phyloP scores from a whole-genome alignment of 2,797 vertebrate genomes.

The Xenopus petersii region DNA sequence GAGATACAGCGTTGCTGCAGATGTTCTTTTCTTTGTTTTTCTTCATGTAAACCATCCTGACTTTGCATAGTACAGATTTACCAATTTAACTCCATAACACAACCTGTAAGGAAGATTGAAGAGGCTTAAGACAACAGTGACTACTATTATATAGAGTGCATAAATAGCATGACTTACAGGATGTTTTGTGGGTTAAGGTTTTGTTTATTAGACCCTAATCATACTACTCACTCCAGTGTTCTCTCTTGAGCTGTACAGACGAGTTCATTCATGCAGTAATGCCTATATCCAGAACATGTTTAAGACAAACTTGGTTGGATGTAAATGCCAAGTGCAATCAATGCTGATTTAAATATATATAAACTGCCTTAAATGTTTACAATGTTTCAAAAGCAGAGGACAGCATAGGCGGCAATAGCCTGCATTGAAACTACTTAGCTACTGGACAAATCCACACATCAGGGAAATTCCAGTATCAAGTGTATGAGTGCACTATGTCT shows the following conservation, averaged over 20 bases:
- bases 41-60: background rate
- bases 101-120: background rate
- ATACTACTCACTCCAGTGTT: background rate
- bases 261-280: background rate
- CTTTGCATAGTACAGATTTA: background rate
- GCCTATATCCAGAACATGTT: slow-evolving; percentile 52
- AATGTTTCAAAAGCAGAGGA: slow-evolving; percentile 52
- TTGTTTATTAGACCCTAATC: background rate
- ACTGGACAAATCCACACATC: background rate
- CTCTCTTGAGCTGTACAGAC: background rate
- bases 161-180: background rate
- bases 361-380: slow-evolving; percentile 79
- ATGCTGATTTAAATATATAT: slow-evolving; percentile 54
- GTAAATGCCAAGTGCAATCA: slow-evolving; percentile 69
- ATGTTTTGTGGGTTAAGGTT: slow-evolving; percentile 1
- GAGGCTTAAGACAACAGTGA: background rate
- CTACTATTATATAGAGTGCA: background rate
- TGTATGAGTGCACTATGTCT: background rate
- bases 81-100: background rate
- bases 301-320: slow-evolving; percentile 71
- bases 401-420: background rate
- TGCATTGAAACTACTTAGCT: background rate
- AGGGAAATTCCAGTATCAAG: background rate
- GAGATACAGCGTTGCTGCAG: background rate
- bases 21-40: background rate